These are phyloP conservation scores for Phenganax marumi DNA, from an alignment of 92 coral and sea anemone species.

Conservation along the genomic window DNA sequence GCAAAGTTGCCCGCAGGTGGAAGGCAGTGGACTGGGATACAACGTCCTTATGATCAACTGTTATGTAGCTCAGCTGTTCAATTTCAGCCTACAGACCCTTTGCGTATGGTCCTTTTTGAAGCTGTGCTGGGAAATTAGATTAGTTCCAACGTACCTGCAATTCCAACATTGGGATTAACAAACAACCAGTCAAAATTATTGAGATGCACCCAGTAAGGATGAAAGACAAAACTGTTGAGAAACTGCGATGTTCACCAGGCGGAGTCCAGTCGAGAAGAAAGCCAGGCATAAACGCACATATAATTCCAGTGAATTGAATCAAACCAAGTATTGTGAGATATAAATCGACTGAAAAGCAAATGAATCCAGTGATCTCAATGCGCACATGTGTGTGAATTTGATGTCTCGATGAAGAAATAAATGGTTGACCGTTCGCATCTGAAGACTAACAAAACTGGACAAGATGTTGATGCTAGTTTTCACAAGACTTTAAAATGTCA, in stretches of 20 bases:
- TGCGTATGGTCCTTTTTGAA: background rate
- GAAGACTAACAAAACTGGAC: background rate
- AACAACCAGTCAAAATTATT: background rate
- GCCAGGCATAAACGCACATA: constrained; percentile 2
- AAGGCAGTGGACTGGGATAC: too few relatives aligned
- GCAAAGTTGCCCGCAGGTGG: too few relatives aligned
- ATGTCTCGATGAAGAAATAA: background rate
- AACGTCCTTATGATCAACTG: too few relatives aligned
- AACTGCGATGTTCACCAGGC: background rate
- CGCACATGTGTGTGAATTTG: too few relatives aligned
- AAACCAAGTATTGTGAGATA: constrained; percentile 15
- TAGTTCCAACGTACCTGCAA: background rate
- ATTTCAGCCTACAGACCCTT: too few relatives aligned
- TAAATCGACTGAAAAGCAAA: background rate
- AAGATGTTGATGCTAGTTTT: background rate
- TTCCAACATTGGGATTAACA: constrained; percentile 3
- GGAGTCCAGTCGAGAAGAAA: constrained; percentile 12
- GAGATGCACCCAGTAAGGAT: background rate
- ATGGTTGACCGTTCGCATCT: background rate
- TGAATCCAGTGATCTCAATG: too few relatives aligned
- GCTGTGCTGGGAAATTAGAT: background rate
- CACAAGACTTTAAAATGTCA: background rate
- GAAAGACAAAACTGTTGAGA: background rate
- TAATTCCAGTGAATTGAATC: background rate
- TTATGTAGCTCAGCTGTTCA: too few relatives aligned